Conservation (phyloP, 2,888 invertebrate species). For the Limulus polyphemus region DNA sequence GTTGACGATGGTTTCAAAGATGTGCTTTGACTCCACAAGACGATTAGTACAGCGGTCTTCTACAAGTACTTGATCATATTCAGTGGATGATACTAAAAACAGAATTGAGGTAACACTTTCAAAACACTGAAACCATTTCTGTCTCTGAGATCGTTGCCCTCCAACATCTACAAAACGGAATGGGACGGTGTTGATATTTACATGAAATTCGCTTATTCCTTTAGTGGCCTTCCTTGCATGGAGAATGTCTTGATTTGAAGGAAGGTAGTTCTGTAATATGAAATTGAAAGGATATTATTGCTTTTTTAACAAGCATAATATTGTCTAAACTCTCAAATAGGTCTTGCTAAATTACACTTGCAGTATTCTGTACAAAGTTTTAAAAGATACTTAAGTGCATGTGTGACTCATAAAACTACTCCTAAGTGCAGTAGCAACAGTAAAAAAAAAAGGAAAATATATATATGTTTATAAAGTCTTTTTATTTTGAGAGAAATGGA, state of each 20-base stretch:
- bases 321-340: too few species aligned
- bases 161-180: conserved; percentile 92
- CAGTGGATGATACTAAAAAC: conserved; percentile 92
- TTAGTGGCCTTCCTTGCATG: conserved; percentile 96
- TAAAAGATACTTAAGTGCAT: too few species aligned
- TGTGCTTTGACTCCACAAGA: conserved; percentile 85
- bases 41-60: conserved; percentile 72
- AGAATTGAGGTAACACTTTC: conserved; percentile 93
- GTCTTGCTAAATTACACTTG: too few species aligned
- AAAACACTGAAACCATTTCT: conserved; percentile 98
- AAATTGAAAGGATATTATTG: too few species aligned
- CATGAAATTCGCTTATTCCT: conserved; percentile 57
- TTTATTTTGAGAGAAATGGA: background rate
- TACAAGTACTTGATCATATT: conserved; percentile 66
- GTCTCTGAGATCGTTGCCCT: conserved; percentile 94
- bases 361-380: too few species aligned
- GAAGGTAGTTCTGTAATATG: conserved; percentile 48
- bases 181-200: conserved; percentile 87
- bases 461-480: too few species aligned
- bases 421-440: too few species aligned
- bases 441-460: too few species aligned
- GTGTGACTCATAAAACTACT: too few species aligned
- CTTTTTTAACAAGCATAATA: too few species aligned
- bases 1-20: conserved; percentile 97
- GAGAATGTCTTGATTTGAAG: conserved; percentile 86